Evolutionary conservation across 2,797 vertebrate species (phyloP).

Genomic region (Danio choprae): DNA sequence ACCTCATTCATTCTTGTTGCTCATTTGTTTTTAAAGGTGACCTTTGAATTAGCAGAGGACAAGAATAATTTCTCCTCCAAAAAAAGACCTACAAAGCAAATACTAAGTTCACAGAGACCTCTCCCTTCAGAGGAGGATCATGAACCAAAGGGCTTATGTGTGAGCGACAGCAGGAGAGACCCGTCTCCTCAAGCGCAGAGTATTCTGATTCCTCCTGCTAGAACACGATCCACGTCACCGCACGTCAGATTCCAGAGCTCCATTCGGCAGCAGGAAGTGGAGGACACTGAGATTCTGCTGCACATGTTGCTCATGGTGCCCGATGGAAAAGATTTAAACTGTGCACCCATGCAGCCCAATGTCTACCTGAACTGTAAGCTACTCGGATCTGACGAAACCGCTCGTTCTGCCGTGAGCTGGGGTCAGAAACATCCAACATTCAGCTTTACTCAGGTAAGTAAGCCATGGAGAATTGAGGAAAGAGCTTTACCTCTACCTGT

Average conservation of each 20-base stretch:
- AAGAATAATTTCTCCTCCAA: conserved; percentile 71
- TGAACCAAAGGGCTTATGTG: conserved; percentile 31
- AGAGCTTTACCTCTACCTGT: no score
- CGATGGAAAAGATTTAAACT: conserved; percentile 85
- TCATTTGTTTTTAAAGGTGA: conserved; percentile 77
- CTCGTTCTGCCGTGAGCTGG: conserved; percentile 86
- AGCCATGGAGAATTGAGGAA: not conserved
- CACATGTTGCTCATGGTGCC: conserved; percentile 91
- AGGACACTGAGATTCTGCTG: conserved; percentile 77
- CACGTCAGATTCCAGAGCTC: conserved; percentile 32
- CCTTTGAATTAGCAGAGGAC: conserved; percentile 80
- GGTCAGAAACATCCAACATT: conserved; percentile 85
- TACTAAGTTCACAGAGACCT: conserved; percentile 55
- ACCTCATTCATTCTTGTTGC: not conserved
- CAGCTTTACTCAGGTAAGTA: conserved; percentile 87
- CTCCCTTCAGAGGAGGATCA: conserved; percentile 41
- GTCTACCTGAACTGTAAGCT: conserved; percentile 92
- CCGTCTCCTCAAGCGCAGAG: conserved; percentile 42
- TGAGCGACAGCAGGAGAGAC: conserved; percentile 51
- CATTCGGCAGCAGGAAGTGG: conserved; percentile 54
- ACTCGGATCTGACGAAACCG: conserved; percentile 85
- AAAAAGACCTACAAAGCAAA: conserved; percentile 48
- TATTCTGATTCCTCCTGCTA: conserved; percentile 46
- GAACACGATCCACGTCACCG: conserved; percentile 2
- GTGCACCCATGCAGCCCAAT: conserved; percentile 74